A percentile compares a stretch with the other conserved stretches of the same genome.
Evolutionary conservation across 2,113 vertebrate genomes (phyloP).

Genomic region (Progne subis): DNA sequence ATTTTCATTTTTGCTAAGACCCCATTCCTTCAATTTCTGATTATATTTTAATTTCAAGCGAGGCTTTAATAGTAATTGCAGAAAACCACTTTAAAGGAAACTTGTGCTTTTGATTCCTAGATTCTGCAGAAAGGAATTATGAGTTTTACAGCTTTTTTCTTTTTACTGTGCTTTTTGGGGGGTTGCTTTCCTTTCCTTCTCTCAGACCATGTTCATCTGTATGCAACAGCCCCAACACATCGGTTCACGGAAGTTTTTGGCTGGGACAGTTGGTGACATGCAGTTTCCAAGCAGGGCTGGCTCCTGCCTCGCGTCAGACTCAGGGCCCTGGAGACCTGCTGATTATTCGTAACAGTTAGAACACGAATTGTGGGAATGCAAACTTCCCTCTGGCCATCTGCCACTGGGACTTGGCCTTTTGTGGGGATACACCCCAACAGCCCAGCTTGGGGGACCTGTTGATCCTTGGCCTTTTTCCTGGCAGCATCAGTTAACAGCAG

Average conservation of each 20-base stretch:
- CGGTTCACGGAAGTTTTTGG: not conserved
- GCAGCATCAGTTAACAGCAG: not conserved
- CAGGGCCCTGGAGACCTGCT: not conserved
- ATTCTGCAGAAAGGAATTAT: not conserved
- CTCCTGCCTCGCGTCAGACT: rapidly evolving
- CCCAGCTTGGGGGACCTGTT: not conserved
- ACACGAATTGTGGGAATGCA: not conserved
- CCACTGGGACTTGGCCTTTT: not conserved
- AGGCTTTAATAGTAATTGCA: not conserved
- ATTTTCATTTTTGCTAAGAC: not conserved
- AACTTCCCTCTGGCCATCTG: constrained; percentile 34
- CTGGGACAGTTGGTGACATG: not conserved
- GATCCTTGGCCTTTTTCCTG: not conserved
- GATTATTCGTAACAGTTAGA: not conserved
- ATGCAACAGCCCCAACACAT: not conserved
- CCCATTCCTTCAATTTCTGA: not conserved
- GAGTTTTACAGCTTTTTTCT: not conserved
- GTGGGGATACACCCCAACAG: not conserved
- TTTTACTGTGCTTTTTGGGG: rapidly evolving
- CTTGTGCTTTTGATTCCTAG: not conserved
- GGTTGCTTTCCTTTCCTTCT: not conserved
- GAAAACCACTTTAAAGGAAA: not conserved
- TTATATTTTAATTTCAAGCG: not conserved
- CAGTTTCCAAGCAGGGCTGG: not conserved
- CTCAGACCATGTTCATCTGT: not conserved